Percentiles rank a stretch among this genome's conserved stretches.
Conservation (phyloP, 2,888 invertebrate species). For the Scaptomyza polygonia region DNA sequence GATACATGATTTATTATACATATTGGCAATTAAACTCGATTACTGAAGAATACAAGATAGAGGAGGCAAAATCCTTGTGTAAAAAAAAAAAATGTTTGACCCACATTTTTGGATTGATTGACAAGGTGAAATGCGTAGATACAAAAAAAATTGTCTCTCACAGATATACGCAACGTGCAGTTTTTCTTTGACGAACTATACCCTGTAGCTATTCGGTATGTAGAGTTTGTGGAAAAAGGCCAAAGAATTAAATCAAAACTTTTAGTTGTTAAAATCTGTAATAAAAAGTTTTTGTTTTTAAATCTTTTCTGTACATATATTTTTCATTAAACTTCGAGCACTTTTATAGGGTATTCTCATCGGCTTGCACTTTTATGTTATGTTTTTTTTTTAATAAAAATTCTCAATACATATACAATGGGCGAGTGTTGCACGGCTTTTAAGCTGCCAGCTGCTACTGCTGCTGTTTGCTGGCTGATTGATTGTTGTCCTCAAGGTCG, state of each 20-base stretch:
- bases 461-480: slow-evolving; percentile 43
- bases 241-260: no score
- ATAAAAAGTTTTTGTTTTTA: no score
- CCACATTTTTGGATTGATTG: slow-evolving; percentile 62
- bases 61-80: slow-evolving; percentile 19
- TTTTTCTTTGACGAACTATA: slow-evolving; percentile 2
- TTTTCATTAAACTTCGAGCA: no score
- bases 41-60: slow-evolving; percentile 28
- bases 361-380: neutral
- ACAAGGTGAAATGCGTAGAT: slow-evolving; percentile 68
- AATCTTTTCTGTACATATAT: no score
- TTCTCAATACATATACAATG: slow-evolving; percentile 12
- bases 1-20: slow-evolving; percentile 17
- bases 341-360: neutral
- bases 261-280: no score
- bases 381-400: neutral
- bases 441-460: slow-evolving; percentile 50
- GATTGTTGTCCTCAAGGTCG: slow-evolving; percentile 63
- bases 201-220: neutral
- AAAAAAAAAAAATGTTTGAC: slow-evolving; percentile 33
- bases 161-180: slow-evolving; percentile 34
- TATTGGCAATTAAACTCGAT: slow-evolving; percentile 1
- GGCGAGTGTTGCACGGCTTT: slow-evolving; percentile 50
- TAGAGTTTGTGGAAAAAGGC: neutral
- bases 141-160: slow-evolving; percentile 36